phyloP scores from a whole-genome alignment of 2,113 vertebrate species.

The Serinus canaria region DNA sequence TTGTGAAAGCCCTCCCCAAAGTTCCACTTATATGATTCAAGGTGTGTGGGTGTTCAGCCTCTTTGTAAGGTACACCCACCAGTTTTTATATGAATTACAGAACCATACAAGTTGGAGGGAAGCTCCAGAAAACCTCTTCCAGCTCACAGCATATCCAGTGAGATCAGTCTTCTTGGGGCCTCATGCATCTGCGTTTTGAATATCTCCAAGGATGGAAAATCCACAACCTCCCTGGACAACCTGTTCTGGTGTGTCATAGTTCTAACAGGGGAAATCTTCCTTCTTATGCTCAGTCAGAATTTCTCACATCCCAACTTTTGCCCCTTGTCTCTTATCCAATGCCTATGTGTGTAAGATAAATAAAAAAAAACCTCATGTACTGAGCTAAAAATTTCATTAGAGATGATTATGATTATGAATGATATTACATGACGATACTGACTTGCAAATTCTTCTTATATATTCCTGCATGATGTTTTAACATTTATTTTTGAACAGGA shows the following conservation, averaged over 20 bases:
- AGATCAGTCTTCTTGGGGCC: not conserved
- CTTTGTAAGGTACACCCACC: not conserved
- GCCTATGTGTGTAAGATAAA: not conserved
- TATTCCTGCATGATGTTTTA: not conserved
- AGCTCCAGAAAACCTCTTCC: not conserved
- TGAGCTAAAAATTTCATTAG: not conserved
- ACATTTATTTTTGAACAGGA: not conserved
- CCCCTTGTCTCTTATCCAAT: not conserved
- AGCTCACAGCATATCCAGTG: not conserved
- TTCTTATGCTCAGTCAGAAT: not conserved
- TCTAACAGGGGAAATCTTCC: not conserved
- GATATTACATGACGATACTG: not conserved
- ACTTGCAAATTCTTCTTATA: not conserved
- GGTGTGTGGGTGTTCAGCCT: not conserved
- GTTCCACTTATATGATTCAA: not conserved
- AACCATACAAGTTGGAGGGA: not conserved
- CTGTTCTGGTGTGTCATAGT: not conserved
- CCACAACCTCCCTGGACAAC: not conserved
- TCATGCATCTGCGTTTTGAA: not conserved
- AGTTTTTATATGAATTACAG: not conserved
- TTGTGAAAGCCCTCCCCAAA: not conserved
- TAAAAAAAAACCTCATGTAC: not conserved
- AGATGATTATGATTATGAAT: not conserved
- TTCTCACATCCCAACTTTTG: not conserved
- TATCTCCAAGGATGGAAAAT: not conserved